Evolutionary conservation across 2,797 vertebrate species (phyloP).

Genomic region (Chaenodraco wilsoni): DNA sequence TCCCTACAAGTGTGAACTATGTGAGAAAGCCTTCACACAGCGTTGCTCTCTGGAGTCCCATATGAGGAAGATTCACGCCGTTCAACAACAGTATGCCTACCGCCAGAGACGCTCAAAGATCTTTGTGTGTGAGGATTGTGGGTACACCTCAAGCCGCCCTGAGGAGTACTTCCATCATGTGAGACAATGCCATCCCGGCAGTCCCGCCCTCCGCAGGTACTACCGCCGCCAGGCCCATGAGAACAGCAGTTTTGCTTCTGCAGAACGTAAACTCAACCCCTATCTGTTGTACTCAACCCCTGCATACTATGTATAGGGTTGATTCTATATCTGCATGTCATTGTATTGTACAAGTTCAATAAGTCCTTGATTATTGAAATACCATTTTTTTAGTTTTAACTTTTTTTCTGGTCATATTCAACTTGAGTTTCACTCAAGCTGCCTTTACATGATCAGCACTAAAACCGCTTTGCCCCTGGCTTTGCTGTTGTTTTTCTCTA

Average conservation of each 20-base stretch:
- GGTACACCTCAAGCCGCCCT: constrained; percentile 86
- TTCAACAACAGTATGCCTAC: constrained; percentile 89
- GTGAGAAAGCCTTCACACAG: constrained; percentile 92
- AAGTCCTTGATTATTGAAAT: not conserved
- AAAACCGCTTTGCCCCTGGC: too few relatives aligned
- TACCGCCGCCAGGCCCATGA: constrained; percentile 81
- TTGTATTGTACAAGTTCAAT: not conserved
- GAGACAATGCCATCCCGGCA: constrained; percentile 83
- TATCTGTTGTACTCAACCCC: constrained; percentile 78
- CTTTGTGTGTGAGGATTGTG: constrained; percentile 92
- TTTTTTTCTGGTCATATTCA: constrained; percentile 9
- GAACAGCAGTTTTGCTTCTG: constrained; percentile 47
- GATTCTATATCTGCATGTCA: not conserved
- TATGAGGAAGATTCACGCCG: constrained; percentile 89
- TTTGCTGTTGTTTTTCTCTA: too few relatives aligned
- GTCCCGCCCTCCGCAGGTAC: constrained; percentile 77
- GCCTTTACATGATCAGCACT: too few relatives aligned
- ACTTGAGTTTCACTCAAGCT: not conserved
- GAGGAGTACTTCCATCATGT: constrained; percentile 88
- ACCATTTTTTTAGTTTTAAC: not conserved
- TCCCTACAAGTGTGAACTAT: constrained; percentile 89
- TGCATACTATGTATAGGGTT: constrained; percentile 77
- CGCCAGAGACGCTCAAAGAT: constrained; percentile 92
- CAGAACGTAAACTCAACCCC: constrained; percentile 72
- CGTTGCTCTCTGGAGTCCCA: constrained; percentile 93